Evolutionary conservation across 2,797 vertebrate genomes (phyloP), one percentile per base, ranked within the genome.

Genomic region (Trachops cirrhosus): DNA sequence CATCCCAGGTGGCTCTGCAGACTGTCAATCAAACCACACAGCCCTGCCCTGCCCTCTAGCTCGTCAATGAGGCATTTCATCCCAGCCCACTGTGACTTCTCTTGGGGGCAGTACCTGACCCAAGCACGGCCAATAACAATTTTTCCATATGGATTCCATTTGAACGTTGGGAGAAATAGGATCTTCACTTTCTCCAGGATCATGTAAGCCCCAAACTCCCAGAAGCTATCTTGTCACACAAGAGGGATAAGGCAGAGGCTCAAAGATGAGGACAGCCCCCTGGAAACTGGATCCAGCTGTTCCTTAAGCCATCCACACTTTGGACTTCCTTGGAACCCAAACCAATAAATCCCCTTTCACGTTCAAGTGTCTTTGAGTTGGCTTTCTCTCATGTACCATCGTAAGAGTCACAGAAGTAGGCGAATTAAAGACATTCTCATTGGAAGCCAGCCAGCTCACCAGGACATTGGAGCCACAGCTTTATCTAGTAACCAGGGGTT

Each of bases 401-500:
- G n/a, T 71, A 80, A 79, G 50, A 85, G 73, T 29, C 52, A 71
- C 15, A 16, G 37, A 85, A 96, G 57, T 64, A 89, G 83, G 70
- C 32, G 88, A 71, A 83, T 71, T 22, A 89, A 90, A 82, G 70
- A 91, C 57, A 86, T 77, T 92, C 67, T 41, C 91, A 19, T 0
- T 95, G 91, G 91, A 91, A 91, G 57, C 83, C 89, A 50, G 95
- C 48, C 86, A 94, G 86, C 75, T 95, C 15, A 18, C 18, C 22
- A 62, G 32, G 91, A 67, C 67, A 70, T 34, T 79, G 86, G 59
- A 93, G 44, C n/a, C 86, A 80, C n/a, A 15, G 74, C 71, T 95
- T 91, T 94, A 93, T 86, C 95, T 86, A 77, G 74, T 91, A 95
- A 95, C 80, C 95, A 95, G 89, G 71, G 41, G 29, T 50, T 92